Evolutionary conservation across 2,888 invertebrate species (phyloP), one percentile per base, ranked within the genome.

Genomic region (Heteromyza rotundicornis): DNA sequence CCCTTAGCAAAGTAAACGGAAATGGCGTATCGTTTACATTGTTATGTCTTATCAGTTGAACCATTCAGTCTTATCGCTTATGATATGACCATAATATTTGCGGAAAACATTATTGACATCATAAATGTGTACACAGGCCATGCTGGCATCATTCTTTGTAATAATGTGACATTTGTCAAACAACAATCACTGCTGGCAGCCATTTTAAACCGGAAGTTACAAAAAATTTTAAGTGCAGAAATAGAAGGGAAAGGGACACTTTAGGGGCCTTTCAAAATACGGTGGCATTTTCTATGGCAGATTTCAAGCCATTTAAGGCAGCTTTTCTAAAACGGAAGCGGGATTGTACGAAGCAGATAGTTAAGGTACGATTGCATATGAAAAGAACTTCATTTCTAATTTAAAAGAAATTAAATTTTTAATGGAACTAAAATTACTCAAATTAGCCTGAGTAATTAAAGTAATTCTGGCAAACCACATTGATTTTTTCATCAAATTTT

Each of bases 1-100:
- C 35, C 12, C 54, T 22, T 63, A 62, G 2, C 2, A 17, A 20
- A 53, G 19, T 35, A 53, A 71, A 68, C 73, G 73, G 73, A 73
- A 73, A 76, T 73, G 75, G 74, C 70, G 74, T 75, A 76, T 76
- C 75, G 70, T 69, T 73, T 76, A 72, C 76, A 73, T 72, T 69
- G 68, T 35, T n/a, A n/a, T n/a, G n/a, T 50, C 35, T 67, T 65
- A 68, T 68, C 68, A 66, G 60, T 64, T 68, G 70, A 66, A 66
- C 70, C 73, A 73, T 72, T 72, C 71, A 63, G 60, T 54, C 36
- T 47, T 66, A 16, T 19, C n/a, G n/a, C 3, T 5, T 44, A n/a
- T 35, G 14, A 35, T 35, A 35, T 14, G 14, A 35, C 14, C 14
- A 35, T 14, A n/a, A n/a, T n/a, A n/a, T 35, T 44, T 16, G n/a